These are phyloP conservation scores for Cantharis rustica DNA, from an alignment of 2,888 invertebrate species.

Conservation along the genomic window DNA sequence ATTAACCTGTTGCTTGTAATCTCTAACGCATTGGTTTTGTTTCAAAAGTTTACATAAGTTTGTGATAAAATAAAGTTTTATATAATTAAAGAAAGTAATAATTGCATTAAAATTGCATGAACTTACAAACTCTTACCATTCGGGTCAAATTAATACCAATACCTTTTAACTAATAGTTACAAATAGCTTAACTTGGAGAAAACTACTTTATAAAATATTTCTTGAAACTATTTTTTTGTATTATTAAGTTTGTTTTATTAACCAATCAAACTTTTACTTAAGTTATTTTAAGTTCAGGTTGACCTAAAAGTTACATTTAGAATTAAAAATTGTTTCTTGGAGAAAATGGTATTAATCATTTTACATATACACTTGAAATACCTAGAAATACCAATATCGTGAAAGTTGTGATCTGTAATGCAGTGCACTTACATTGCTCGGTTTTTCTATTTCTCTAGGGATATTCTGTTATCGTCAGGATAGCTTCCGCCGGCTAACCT, in stretches of 20 bases:
- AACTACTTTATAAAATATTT: not conserved
- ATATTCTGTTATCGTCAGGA: constrained; percentile 32
- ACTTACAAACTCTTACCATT: not conserved
- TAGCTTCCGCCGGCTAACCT: constrained; percentile 43
- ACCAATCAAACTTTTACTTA: not conserved
- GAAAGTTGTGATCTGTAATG: constrained; percentile 30
- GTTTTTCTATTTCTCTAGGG: constrained; percentile 32
- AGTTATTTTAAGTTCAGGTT: not conserved
- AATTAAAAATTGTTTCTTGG: not conserved
- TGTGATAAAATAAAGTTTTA: not conserved
- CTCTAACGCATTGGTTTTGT: not conserved
- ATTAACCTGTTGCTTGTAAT: not conserved
- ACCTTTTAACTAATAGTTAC: not conserved
- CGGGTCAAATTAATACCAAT: not conserved
- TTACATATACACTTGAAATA: not conserved
- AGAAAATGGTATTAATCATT: not conserved
- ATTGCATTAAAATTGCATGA: not conserved
- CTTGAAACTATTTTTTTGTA: not conserved
- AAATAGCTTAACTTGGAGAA: not conserved
- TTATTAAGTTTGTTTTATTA: not conserved
- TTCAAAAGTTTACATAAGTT: not conserved
- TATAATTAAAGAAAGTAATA: not conserved
- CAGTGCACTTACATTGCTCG: constrained; percentile 24
- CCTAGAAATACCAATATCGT: constrained; percentile 10
- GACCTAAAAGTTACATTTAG: not conserved